phyloP scores from a whole-genome alignment of 2,888 invertebrate genomes.

The Zhengitettix transpicula region DNA sequence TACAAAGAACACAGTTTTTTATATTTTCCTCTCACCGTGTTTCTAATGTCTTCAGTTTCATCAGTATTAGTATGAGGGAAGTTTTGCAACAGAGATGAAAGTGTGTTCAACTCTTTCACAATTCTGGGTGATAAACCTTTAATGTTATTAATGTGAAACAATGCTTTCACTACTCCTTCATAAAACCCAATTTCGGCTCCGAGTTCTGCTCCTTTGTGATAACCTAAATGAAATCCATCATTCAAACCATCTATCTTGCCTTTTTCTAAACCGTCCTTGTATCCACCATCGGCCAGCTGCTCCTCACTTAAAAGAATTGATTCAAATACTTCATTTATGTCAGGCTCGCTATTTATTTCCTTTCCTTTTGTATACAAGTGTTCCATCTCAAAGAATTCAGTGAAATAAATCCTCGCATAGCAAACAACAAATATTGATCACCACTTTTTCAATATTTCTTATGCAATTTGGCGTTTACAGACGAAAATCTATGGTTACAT shows the following conservation, averaged over 20 bases:
- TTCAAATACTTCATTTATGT: constrained; percentile 59
- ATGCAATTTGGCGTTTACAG: no score
- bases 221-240: constrained; percentile 58
- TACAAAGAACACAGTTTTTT: constrained; percentile 50
- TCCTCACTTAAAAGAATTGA: constrained; percentile 56
- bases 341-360: constrained; percentile 18
- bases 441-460: no score
- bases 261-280: constrained; percentile 46
- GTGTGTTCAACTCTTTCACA: constrained; percentile 32
- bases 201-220: constrained; percentile 56
- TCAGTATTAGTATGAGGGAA: constrained; percentile 50
- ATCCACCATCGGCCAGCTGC: constrained; percentile 40
- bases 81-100: constrained; percentile 38
- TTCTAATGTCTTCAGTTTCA: constrained; percentile 44
- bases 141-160: constrained; percentile 15
- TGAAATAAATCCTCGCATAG: no score
- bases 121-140: constrained; percentile 32
- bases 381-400: no score
- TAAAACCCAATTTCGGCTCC: constrained; percentile 66
- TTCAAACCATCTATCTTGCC: constrained; percentile 40
- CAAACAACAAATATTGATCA: no score
- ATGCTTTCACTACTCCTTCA: constrained; percentile 37
- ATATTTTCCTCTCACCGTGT: constrained; percentile 47
- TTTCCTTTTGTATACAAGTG: no score
- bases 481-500: no score